These are phyloP conservation scores for Boleophthalmus pectinirostris DNA, from an alignment of 2,113 vertebrate species.

Conservation along the genomic window DNA sequence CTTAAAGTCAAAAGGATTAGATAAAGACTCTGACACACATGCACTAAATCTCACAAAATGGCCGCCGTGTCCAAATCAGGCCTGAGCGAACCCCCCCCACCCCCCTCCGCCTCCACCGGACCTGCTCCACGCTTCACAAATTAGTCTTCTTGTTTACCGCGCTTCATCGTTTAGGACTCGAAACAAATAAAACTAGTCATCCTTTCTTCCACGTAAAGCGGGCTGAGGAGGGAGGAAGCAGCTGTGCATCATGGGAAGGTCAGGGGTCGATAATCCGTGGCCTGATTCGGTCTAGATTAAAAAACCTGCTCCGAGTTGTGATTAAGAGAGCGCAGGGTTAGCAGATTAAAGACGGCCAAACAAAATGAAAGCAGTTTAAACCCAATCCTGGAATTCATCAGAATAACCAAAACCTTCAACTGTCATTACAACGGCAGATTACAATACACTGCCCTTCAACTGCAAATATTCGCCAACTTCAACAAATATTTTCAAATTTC, in stretches of 20 bases:
- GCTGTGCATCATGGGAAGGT: conserved; percentile 77
- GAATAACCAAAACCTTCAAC: conserved; percentile 81
- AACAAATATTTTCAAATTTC: background rate
- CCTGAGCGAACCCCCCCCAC: background rate
- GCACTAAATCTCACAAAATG: conserved; percentile 32
- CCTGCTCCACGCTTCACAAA: conserved; percentile 11
- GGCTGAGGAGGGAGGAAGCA: conserved; percentile 73
- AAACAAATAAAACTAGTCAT: conserved; percentile 32
- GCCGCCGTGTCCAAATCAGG: conserved; percentile 5
- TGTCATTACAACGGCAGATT: conserved; percentile 85
- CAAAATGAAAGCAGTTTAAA: conserved; percentile 92
- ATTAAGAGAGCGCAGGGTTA: conserved; percentile 91
- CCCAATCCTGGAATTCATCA: conserved; percentile 91
- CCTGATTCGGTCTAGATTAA: conserved; percentile 85
- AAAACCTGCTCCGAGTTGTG: conserved; percentile 84
- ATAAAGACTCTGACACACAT: conserved; percentile 32
- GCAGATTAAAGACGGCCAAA: conserved; percentile 87
- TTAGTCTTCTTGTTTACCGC: conserved; percentile 26
- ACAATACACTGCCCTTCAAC: conserved; percentile 72
- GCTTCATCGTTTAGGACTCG: conserved; percentile 37
- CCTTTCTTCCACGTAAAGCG: conserved; percentile 57
- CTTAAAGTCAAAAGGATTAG: conserved; percentile 50
- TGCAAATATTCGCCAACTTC: conserved; percentile 33
- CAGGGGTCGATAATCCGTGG: conserved; percentile 80
- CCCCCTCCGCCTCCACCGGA: too few species aligned